Base-by-base conservation (phyloP, 2,888 invertebrate species). In the Andrena praecox region DNA sequence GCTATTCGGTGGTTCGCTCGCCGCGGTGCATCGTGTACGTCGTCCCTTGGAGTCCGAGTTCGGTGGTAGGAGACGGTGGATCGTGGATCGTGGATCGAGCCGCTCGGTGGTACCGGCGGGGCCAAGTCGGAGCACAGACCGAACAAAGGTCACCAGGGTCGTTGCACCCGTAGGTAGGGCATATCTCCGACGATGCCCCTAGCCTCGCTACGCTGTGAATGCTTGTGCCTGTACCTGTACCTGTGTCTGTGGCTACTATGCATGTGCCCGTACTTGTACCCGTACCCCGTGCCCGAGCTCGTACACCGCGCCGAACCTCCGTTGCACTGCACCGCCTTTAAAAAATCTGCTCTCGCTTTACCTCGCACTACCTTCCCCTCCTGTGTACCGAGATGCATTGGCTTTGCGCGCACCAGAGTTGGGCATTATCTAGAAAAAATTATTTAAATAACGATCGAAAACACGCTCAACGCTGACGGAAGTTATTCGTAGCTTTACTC, bases 161-260 rank as follows among this genome's bases (percentile, higher is more conserved):
- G 92, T 93, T 93, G 93, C 93, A 93, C 93, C 93, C 93, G 93
- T 92, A 92, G 93, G 91, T 91, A 91, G 93, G 92, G 92, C 93
- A 93, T 92, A 91, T 92, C 89, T 89, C 91, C 91, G 85, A 88
- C 87, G 89, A 85, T 89, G 87, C 90, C 85, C 42, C 87, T 90
- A 87, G 87, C 89, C 89, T 80, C 75, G 60, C 52, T 79, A 80
- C 77, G 74, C 76, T 48, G 74, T 52, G 74, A 80, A 70, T 70
- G 62, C 71, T 67, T 54, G 66, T 74, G 42, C 48, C 74, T 20
- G 63, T 72, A 42, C 42, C 62, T 29, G 27, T 71, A 42, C 35
- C 24, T 50, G 66, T 56, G 50, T 42, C 29, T 42, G 35, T 42
- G 42, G 42, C 42, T 42, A 42, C 42, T 42, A 42, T 42, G 42